Evolutionary conservation across 2,797 vertebrate species (phyloP), one percentile per base, ranked within the genome.

Genomic region (Sebastes kiyomatsui): DNA sequence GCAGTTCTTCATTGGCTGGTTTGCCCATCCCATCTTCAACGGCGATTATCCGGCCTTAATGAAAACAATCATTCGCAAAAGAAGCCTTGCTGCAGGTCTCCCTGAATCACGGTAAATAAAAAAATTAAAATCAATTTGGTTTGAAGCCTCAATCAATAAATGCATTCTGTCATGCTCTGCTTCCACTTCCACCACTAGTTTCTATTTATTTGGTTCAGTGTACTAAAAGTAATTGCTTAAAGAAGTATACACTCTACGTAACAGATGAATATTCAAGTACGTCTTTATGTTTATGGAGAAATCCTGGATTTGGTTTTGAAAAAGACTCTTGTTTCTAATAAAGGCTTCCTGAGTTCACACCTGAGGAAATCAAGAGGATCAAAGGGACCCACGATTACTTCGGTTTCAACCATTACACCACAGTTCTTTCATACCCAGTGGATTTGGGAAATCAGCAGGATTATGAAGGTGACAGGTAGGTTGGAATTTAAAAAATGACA

Each of bases 341-440:
- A n/a, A 98, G 97, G 59, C 97, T 98, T 82, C 97, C 97, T 61
- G 96, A 97, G 88, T 98, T 98, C 82, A 97, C 96, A 3, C 96
- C 97, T 65, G 94, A 87, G 13, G 97, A 98, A 92, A 96, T 97
- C 85, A 90, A 80, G 67, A 96, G 96, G 91, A 97, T 98, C 90
- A 97, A 96, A 67, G 97, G 97, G 55, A 97, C 97, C 8, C 95
- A 96, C 27, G 97, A 98, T 90, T 98, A 93, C 79, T 97, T 98
- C 72, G 97, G 97, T 2, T 95, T 98, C 23, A 98, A 98, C 87
- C 96, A 98, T 89, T 98, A 98, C 38, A 97, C 96, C 69, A 95
- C 97, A 0, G 89, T 97, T 77, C 88, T 98, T 87, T 85, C 95
- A 7, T 97, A 90, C 88, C 95, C 96, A 6, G 0, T 95, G 0